These are phyloP conservation scores for Polypterus bichir DNA, from an alignment of 2,113 vertebrate genomes.

Conservation along the genomic window DNA sequence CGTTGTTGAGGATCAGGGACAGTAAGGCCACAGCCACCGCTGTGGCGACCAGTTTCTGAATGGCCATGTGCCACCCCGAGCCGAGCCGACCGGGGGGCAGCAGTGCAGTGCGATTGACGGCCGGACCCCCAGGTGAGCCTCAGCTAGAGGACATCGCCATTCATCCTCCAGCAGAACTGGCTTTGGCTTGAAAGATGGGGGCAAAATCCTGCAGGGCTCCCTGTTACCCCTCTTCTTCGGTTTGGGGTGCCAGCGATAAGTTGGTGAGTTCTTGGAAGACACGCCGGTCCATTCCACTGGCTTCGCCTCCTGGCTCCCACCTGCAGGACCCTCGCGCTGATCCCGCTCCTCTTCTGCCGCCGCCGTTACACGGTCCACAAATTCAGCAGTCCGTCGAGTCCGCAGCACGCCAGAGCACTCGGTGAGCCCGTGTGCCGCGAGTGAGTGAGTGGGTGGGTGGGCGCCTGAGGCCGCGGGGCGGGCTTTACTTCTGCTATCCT, in stretches of 20 bases:
- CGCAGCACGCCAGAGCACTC: no score
- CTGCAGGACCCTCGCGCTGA: background rate
- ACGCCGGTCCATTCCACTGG: conserved; percentile 64
- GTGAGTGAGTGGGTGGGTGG: no score
- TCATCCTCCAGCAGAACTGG: conserved; percentile 66
- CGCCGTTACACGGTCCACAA: background rate
- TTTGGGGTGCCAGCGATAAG: conserved; percentile 55
- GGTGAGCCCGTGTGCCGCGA: no score
- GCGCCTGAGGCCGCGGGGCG: background rate
- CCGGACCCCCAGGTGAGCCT: no score
- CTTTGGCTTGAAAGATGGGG: background rate
- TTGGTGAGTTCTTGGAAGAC: conserved; percentile 40
- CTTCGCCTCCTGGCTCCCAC: background rate
- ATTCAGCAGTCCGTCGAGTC: no score
- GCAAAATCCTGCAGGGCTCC: conserved; percentile 8
- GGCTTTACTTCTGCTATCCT: background rate
- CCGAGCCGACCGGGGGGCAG: background rate
- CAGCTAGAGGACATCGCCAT: conserved; percentile 89
- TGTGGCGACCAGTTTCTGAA: conserved; percentile 80
- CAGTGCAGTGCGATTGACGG: background rate
- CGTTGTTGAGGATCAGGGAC: conserved; percentile 85
- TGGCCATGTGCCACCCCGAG: conserved; percentile 60
- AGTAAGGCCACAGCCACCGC: conserved; percentile 84
- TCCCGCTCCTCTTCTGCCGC: conserved; percentile 20
- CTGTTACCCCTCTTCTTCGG: conserved; percentile 79